Conservation (phyloP, 2,797 vertebrate genomes). For the Muscicapa striata region DNA sequence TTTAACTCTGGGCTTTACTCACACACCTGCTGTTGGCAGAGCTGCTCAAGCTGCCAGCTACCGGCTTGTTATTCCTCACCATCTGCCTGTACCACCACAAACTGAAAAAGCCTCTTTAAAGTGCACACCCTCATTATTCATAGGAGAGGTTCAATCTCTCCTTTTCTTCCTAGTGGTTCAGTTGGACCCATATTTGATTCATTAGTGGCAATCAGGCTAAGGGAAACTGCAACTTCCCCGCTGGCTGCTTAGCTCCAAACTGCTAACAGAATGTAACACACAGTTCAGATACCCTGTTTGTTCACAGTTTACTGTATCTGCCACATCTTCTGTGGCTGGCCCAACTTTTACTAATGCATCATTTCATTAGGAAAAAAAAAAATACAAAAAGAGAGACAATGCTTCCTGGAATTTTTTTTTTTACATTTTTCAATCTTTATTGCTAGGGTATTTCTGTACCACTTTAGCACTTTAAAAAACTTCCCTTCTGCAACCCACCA, state of each 20-base stretch:
- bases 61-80: neutral
- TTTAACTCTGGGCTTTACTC: neutral
- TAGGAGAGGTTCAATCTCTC: neutral
- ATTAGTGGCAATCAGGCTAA: neutral
- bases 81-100: slow-evolving; percentile 5
- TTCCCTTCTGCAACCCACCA: neutral
- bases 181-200: neutral
- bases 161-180: neutral
- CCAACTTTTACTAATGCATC: neutral
- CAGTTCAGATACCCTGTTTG: neutral
- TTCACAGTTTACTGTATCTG: neutral
- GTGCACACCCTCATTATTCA: neutral
- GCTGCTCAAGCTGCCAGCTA: slow-evolving; percentile 9
- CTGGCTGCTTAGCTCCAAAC: neutral
- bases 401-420: neutral
- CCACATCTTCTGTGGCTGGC: neutral
- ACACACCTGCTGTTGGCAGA: neutral
- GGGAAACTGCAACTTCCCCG: neutral
- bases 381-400: neutral
- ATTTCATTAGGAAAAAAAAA: neutral
- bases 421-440: neutral
- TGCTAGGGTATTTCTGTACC: neutral
- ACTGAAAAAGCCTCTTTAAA: neutral
- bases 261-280: neutral
- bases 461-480: neutral